Conservation (phyloP, 2,113 vertebrate genomes). For the Eulemur rufifrons region DNA sequence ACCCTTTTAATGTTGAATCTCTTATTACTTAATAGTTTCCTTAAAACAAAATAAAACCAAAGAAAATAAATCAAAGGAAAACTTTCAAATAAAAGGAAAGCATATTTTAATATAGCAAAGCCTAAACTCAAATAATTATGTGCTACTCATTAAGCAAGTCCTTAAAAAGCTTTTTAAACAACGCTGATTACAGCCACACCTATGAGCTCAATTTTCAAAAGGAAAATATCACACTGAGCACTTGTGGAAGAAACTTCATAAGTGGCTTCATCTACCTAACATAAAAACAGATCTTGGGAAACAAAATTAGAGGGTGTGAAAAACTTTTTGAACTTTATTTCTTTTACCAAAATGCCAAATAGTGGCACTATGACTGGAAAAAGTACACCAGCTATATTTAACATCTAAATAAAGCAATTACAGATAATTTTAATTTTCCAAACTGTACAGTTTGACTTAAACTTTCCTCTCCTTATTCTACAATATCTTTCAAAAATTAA, state of each 20-base stretch:
- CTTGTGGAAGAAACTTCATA: not conserved
- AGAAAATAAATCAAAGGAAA: not conserved
- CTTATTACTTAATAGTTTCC: not conserved
- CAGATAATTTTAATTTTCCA: slow-evolving; percentile 42
- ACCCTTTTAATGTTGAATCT: not conserved
- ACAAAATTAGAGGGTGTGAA: slow-evolving; percentile 67
- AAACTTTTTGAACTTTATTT: slow-evolving; percentile 31
- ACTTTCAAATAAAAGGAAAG: slow-evolving; percentile 74
- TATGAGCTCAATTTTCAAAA: slow-evolving; percentile 55
- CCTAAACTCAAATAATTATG: slow-evolving; percentile 61
- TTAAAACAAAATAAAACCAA: slow-evolving; percentile 13
- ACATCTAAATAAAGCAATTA: slow-evolving; percentile 23
- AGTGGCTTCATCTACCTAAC: slow-evolving; percentile 9
- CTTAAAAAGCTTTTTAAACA: slow-evolving; percentile 41
- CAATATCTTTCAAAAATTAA: slow-evolving; percentile 17
- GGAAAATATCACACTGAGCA: slow-evolving; percentile 44
- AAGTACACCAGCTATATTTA: slow-evolving; percentile 33
- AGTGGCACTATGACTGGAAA: slow-evolving; percentile 20
- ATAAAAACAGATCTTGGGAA: slow-evolving; percentile 58
- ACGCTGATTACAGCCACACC: slow-evolving; percentile 65
- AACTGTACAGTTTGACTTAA: not conserved
- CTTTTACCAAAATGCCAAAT: not conserved
- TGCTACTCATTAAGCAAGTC: slow-evolving; percentile 59
- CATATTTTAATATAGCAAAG: slow-evolving; percentile 59
- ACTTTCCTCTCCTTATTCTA: not conserved